Evolutionary conservation across 1,140 invertebrate genomes (phyloP).

Genomic region (Sipha flava): DNA sequence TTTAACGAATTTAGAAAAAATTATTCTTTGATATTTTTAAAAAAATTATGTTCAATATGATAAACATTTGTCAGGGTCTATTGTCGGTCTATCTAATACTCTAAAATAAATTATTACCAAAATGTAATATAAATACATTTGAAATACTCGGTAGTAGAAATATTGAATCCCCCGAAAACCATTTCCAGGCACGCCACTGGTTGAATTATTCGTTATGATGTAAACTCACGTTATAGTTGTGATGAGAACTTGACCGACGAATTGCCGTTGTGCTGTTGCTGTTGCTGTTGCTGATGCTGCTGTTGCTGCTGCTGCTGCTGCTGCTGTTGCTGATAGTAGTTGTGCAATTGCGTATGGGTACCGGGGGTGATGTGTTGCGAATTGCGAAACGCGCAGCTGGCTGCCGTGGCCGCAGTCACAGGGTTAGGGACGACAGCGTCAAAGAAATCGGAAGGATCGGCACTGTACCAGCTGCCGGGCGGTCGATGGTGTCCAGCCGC

Average conservation of each 20-base stretch:
- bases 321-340: constrained; percentile 22
- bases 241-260: constrained; percentile 19
- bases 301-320: background rate
- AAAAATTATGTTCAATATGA: no score
- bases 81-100: no score
- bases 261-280: background rate
- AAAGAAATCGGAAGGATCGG: constrained; percentile 17
- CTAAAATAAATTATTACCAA: no score
- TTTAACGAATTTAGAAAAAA: no score
- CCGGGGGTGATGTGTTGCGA: constrained; percentile 19
- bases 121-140: no score
- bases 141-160: no score
- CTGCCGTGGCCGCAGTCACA: background rate
- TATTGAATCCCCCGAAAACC: no score
- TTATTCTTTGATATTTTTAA: no score
- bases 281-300: background rate
- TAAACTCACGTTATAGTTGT: constrained; percentile 23
- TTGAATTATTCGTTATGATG: no score
- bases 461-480: constrained; percentile 6
- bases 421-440: constrained; percentile 22
- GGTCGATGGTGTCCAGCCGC: constrained; percentile 10
- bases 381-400: constrained; percentile 17
- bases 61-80: no score
- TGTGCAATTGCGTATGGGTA: constrained; percentile 26
- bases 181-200: no score